These are phyloP conservation scores for Coenobita brevimanus DNA, from an alignment of 1,140 invertebrate species.

Conservation along the genomic window DNA sequence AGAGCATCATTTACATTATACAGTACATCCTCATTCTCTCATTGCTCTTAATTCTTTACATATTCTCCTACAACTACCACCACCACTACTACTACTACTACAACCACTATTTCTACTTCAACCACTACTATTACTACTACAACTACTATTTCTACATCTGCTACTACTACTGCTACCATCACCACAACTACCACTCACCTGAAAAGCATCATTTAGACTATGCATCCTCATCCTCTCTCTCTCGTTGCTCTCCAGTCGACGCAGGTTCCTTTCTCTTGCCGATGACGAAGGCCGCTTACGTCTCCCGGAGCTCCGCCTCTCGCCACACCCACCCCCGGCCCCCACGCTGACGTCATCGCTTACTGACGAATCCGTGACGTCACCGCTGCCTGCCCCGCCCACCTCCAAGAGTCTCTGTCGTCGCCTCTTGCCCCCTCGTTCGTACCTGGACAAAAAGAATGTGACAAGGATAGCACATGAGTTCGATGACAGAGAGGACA, in stretches of 20 bases:
- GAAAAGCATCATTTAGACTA: slow-evolving; percentile 90
- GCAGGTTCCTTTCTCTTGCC: slow-evolving; percentile 85
- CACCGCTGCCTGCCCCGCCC: slow-evolving; percentile 57
- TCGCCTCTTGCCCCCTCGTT: slow-evolving; percentile 55
- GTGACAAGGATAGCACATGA: no score
- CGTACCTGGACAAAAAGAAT: slow-evolving; percentile 54
- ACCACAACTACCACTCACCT: slow-evolving; percentile 76
- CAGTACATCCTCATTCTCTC: no score
- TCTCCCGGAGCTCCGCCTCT: slow-evolving; percentile 40
- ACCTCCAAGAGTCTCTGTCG: slow-evolving; percentile 50
- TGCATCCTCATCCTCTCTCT: slow-evolving; percentile 92
- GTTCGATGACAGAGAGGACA: no score
- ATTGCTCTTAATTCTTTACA: background rate
- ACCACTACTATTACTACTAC: background rate
- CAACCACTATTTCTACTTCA: background rate
- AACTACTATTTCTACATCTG: background rate
- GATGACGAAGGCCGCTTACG: slow-evolving; percentile 81
- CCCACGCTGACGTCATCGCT: slow-evolving; percentile 52
- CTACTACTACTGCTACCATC: background rate
- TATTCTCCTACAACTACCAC: background rate
- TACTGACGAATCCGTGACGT: slow-evolving; percentile 57
- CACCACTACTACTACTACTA: no score
- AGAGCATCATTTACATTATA: no score
- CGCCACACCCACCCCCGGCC: slow-evolving; percentile 38
- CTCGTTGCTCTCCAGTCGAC: slow-evolving; percentile 90